Conservation (phyloP, 2,113 vertebrate genomes). For the Limanda limanda region DNA sequence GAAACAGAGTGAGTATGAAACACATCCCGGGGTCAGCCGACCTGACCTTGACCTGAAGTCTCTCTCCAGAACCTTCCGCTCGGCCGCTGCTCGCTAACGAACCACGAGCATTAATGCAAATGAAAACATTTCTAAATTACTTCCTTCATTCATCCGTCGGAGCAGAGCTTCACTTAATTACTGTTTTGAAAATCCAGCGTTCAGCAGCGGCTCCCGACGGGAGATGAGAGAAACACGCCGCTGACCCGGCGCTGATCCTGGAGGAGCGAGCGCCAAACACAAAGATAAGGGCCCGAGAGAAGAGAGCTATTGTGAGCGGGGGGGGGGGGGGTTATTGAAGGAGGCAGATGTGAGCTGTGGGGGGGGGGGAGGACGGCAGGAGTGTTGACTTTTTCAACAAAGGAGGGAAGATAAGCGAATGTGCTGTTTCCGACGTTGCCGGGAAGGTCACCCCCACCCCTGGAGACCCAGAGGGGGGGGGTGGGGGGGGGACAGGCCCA, state of each 20-base stretch:
- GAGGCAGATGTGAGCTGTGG: constrained; percentile 47
- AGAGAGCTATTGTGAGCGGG: constrained; percentile 2
- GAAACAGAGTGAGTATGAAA: constrained; percentile 10
- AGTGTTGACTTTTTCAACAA: constrained; percentile 18
- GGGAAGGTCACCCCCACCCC: constrained; percentile 51
- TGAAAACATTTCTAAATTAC: constrained; percentile 16
- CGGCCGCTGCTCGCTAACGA: not conserved
- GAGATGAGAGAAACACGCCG: constrained; percentile 8
- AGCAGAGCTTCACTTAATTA: not conserved
- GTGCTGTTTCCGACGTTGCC: not conserved
- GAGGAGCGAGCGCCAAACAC: not conserved
- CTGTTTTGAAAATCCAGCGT: constrained; percentile 7
- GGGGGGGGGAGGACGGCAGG: constrained; percentile 11
- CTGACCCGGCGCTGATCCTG: constrained; percentile 36
- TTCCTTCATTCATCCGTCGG: constrained; percentile 21
- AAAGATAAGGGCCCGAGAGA: not conserved
- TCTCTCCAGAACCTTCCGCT: constrained; percentile 11
- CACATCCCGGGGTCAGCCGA: constrained; percentile 54
- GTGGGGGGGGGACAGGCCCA: not conserved
- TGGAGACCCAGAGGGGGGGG: constrained; percentile 19
- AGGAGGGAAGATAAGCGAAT: constrained; percentile 2
- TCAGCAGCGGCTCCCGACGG: not conserved
- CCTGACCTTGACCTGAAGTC: constrained; percentile 25
- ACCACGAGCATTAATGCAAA: not conserved
- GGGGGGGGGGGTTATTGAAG: constrained; percentile 23